Evolutionary conservation across 2,888 invertebrate species (phyloP), one percentile per base, ranked within the genome.

Genomic region (Phasia obesa): DNA sequence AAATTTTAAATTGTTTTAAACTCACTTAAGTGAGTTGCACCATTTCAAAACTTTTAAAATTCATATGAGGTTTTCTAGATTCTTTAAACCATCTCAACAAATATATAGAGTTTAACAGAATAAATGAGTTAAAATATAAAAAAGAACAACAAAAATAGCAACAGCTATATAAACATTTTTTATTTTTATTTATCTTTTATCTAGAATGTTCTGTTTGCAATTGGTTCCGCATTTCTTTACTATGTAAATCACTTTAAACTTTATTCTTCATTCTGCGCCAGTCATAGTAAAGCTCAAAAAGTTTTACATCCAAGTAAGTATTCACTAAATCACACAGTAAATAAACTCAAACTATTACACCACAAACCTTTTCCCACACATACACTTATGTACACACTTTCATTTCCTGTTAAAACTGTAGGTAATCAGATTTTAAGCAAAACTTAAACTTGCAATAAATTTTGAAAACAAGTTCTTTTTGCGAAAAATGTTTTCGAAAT

Each of bases 181-280:
- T 23, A n/a, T 35, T 35, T 59, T 57, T 19, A 6, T 31, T 35
- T 47, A 11, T 75, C 23, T 74, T 59, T 57, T 53, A 89, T 88
- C 94, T 94, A 98, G 98, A 96, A 97, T 92, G 96, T 98, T 86
- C 94, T 99, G 87, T 97, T 98, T 93, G 97, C 98, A 86, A 95
- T 99, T 90, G 98, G 98, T 88, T 98, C 97, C 91, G 98, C 98
- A 90, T 99, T 99, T 93, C 94, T 99, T 88, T 97, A 96, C 93
- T 98, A 98, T 92, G 98, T 98, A 90, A 98, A 98, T 93, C 98
- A 99, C 93, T 99, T 99, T 93, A 99, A 99, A 93, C 94, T 99
- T 88, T 99, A 99, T 94, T 98, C 98, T 92, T 98, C 98, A 87
- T 99, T 99, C 93, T 99, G 99, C 92, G 98, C 99, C 86, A 98